Evolutionary conservation across 2,797 vertebrate species (phyloP).

Genomic region (Aeoliscus strigatus): DNA sequence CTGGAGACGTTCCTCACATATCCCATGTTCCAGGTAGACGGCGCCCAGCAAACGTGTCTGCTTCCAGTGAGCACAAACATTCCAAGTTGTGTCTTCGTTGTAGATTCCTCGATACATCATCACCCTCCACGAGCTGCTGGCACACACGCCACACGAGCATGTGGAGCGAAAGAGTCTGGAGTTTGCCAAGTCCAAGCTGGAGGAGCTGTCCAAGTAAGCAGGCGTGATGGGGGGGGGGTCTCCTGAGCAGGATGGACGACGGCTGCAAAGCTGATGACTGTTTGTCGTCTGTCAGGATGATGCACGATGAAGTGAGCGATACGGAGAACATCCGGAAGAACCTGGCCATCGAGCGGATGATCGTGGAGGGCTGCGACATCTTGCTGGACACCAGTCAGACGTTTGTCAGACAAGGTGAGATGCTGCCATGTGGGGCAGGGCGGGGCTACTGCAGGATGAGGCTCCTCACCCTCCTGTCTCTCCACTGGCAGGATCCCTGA

Average conservation of each 20-base stretch:
- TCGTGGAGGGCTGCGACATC: conserved; percentile 94
- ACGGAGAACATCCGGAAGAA: conserved; percentile 97
- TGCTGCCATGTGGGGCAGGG: too few relatives aligned
- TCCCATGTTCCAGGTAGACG: conserved; percentile 91
- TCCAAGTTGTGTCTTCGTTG: not conserved
- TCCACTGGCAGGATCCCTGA: conserved; percentile 81
- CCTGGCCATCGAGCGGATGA: conserved; percentile 91
- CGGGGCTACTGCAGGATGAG: too few relatives aligned
- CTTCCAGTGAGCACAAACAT: too few relatives aligned
- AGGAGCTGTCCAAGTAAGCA: conserved; percentile 83
- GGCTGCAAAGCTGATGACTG: not conserved
- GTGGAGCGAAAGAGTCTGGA: conserved; percentile 92
- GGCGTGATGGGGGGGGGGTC: not conserved
- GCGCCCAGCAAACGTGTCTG: too few relatives aligned
- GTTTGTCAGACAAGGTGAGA: conserved; percentile 90
- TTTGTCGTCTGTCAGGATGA: conserved; percentile 76
- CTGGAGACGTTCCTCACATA: conserved; percentile 93
- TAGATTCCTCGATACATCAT: conserved; percentile 96
- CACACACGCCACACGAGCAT: conserved; percentile 90
- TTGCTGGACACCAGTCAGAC: conserved; percentile 92
- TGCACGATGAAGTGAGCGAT: conserved; percentile 96
- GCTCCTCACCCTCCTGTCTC: not conserved
- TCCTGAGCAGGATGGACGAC: too few relatives aligned
- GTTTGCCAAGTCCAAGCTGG: conserved; percentile 92
- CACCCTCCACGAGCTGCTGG: conserved; percentile 92